These are phyloP conservation scores for Ylistrum balloti DNA, from an alignment of 1,140 invertebrate genomes.

Conservation along the genomic window DNA sequence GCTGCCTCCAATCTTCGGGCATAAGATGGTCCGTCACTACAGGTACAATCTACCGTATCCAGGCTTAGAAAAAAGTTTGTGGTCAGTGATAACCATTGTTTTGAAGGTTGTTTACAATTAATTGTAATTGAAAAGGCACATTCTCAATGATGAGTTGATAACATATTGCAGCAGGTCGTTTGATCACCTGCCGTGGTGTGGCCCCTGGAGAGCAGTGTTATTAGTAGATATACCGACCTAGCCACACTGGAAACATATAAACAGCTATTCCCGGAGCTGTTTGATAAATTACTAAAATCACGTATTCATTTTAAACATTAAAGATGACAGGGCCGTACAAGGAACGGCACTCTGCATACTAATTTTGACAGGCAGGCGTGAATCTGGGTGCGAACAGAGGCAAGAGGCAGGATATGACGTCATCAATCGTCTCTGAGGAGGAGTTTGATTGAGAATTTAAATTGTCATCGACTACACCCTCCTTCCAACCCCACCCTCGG, in stretches of 20 bases:
- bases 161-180: slow-evolving; percentile 10
- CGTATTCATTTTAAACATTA: background rate
- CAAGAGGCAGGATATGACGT: background rate
- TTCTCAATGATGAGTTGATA: background rate
- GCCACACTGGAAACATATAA: background rate
- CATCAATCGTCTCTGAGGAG: background rate
- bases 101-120: background rate
- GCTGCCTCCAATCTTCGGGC: no score
- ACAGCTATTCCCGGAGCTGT: background rate
- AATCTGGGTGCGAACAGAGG: background rate
- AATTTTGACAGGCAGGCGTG: background rate
- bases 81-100: no score
- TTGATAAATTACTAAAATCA: background rate
- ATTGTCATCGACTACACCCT: no score
- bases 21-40: no score
- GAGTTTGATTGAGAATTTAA: no score
- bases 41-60: no score
- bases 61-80: no score
- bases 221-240: background rate
- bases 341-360: background rate
- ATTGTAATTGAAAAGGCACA: background rate
- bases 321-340: background rate
- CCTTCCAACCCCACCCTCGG: background rate
- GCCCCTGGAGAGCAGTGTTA: background rate
- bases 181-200: background rate